Evolutionary conservation across 2,888 invertebrate genomes (phyloP).

Genomic region (Diaphora mendica): DNA sequence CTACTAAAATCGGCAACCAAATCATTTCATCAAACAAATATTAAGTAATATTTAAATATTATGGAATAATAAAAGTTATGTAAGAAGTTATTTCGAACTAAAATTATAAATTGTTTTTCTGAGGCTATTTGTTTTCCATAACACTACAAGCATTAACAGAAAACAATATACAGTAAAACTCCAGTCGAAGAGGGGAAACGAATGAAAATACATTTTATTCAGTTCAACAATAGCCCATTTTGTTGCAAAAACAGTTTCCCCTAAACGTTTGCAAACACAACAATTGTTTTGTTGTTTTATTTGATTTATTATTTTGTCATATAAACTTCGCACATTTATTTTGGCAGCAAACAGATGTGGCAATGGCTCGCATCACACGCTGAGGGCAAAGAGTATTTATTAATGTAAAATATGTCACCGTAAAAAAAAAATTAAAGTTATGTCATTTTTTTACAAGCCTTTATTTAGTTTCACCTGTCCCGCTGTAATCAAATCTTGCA

Average conservation of each 20-base stretch:
- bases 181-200: background rate
- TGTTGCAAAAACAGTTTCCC: conserved; percentile 9
- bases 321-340: conserved; percentile 3
- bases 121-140: background rate
- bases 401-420: background rate
- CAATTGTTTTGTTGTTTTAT: conserved; percentile 3
- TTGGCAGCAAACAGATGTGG: conserved; percentile 13
- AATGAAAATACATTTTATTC: conserved; percentile 6
- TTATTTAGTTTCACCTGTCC: too few species aligned
- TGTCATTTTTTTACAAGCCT: too few species aligned
- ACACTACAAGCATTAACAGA: background rate
- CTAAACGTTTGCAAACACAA: conserved; percentile 14
- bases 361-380: background rate
- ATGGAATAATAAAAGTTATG: background rate
- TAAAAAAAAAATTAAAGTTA: background rate
- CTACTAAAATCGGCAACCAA: too few species aligned
- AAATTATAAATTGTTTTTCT: background rate
- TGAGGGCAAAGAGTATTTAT: background rate
- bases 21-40: background rate
- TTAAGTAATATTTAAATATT: background rate
- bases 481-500: too few species aligned
- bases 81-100: background rate
- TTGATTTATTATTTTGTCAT: background rate
- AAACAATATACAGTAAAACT: background rate
- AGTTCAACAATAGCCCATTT: conserved; percentile 11